Evolutionary conservation across 2,888 invertebrate genomes (phyloP).

Genomic region (Sinodicranocentrus sp.): DNA sequence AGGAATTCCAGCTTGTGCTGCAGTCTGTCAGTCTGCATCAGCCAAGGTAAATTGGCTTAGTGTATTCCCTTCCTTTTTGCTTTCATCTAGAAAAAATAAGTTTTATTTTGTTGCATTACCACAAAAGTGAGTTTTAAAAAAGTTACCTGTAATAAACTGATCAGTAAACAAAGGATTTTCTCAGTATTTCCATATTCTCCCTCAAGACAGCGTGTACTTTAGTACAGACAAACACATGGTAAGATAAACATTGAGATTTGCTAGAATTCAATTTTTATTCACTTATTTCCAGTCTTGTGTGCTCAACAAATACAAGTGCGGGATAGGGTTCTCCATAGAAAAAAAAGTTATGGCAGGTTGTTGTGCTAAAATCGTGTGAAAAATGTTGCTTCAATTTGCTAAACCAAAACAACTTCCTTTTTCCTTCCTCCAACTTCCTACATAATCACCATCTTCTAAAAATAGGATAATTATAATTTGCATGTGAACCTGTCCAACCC

Average conservation of each 20-base stretch:
- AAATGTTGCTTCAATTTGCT: neutral
- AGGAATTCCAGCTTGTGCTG: slow-evolving; percentile 39
- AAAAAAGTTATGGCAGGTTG: no score
- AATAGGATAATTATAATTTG: neutral
- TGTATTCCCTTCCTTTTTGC: slow-evolving; percentile 30
- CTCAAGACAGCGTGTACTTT: no score
- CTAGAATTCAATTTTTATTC: slow-evolving; percentile 4
- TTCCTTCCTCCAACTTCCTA: slow-evolving; percentile 19
- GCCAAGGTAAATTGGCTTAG: slow-evolving; percentile 37
- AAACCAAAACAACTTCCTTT: slow-evolving; percentile 1
- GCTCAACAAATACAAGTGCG: no score
- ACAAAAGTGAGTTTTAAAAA: slow-evolving; percentile 32
- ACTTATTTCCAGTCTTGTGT: no score
- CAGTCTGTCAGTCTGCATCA: slow-evolving; percentile 43
- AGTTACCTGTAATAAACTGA: slow-evolving; percentile 23
- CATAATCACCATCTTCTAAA: slow-evolving; percentile 17
- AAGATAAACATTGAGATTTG: slow-evolving; percentile 17
- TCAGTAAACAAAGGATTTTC: neutral
- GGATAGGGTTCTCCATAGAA: no score
- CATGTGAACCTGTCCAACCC: neutral
- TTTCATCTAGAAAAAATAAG: slow-evolving; percentile 25
- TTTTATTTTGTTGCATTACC: slow-evolving; percentile 22
- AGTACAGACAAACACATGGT: slow-evolving; percentile 1
- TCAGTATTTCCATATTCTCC: slow-evolving; percentile 17
- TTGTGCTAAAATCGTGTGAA: no score